A percentile compares a stretch with the other conserved stretches of the same genome.
phyloP scores from a whole-genome alignment of 2,113 vertebrate species.

The Anser brachyrhynchus region DNA sequence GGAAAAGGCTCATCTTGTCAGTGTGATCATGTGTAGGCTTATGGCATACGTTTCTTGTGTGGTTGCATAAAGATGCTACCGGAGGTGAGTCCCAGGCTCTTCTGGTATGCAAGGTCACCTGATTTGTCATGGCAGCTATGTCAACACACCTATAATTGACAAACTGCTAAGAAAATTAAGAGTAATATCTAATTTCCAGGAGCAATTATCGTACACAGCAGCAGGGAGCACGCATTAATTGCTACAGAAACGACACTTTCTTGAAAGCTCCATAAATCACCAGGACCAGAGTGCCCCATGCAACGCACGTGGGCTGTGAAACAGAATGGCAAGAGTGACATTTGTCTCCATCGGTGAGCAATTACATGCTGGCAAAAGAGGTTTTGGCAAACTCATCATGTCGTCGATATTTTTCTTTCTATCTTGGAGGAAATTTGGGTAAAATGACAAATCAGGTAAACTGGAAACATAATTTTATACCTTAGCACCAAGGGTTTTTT shows the following conservation, averaged over 20 bases:
- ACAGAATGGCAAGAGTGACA: slow-evolving; percentile 25
- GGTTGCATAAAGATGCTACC: not conserved
- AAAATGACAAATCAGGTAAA: slow-evolving; percentile 12
- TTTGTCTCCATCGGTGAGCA: slow-evolving; percentile 55
- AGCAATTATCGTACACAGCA: slow-evolving; percentile 74
- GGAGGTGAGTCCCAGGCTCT: not conserved
- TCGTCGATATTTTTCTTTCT: not conserved
- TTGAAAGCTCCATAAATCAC: slow-evolving; percentile 78
- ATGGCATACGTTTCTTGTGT: not conserved
- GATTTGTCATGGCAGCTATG: slow-evolving; percentile 67
- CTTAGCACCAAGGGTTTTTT: not conserved
- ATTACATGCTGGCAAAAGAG: slow-evolving; percentile 37
- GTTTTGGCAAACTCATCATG: not conserved
- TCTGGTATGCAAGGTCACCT: slow-evolving; percentile 62
- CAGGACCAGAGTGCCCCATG: slow-evolving; percentile 6
- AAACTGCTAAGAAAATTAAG: slow-evolving; percentile 79
- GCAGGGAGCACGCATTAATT: slow-evolving; percentile 74
- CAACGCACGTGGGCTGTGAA: not conserved
- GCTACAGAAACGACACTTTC: slow-evolving; percentile 59
- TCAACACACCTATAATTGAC: slow-evolving; percentile 70
- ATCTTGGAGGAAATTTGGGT: slow-evolving; percentile 11
- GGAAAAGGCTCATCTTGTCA: slow-evolving; percentile 7
- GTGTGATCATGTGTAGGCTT: not conserved
- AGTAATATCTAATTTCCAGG: slow-evolving; percentile 79
- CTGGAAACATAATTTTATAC: not conserved